Conservation (phyloP, 2,888 invertebrate species). For the Crematogaster levior region DNA sequence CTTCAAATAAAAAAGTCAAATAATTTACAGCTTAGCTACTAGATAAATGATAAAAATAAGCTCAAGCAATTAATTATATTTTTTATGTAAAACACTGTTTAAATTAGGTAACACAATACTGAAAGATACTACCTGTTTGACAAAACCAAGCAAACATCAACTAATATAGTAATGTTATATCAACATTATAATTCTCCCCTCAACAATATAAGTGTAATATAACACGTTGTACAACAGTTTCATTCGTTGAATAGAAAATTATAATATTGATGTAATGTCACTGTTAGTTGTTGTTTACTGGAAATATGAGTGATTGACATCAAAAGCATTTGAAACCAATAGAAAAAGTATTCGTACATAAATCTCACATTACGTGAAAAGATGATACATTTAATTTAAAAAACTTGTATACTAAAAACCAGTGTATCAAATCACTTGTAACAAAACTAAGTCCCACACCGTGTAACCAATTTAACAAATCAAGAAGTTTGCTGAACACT, state of each 20-base stretch:
- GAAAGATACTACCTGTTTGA: conserved; percentile 15
- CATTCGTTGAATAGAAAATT: no score
- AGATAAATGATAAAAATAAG: conserved; percentile 36
- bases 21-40: conserved; percentile 50
- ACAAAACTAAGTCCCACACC: not conserved
- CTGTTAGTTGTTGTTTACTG: no score
- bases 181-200: no score
- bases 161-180: no score
- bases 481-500: conserved; percentile 40
- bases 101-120: not conserved
- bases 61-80: not conserved
- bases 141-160: no score
- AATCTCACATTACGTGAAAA: not conserved
- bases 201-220: no score
- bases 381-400: not conserved
- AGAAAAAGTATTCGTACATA: not conserved
- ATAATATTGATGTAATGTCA: no score
- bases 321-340: not conserved
- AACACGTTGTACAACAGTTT: no score
- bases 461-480: not conserved
- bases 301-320: not conserved
- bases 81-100: not conserved
- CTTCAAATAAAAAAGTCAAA: conserved; percentile 59
- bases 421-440: not conserved
- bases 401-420: conserved; percentile 13